Conservation (phyloP, 1,140 invertebrate genomes). For the Diachasma alloeum region DNA sequence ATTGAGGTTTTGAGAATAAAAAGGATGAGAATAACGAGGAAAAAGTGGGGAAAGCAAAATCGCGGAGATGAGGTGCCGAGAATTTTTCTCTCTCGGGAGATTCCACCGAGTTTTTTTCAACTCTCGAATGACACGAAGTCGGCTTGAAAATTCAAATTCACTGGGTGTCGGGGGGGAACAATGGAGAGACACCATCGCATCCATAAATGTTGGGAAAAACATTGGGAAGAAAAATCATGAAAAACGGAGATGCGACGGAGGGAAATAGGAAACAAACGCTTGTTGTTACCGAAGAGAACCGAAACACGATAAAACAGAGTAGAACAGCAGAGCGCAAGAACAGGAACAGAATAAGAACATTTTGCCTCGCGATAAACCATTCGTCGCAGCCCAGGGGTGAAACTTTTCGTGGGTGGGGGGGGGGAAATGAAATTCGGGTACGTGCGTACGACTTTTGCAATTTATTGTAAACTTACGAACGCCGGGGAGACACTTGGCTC, state of each 20-base stretch:
- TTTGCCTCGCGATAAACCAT: constrained; percentile 16
- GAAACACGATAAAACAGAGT: background rate
- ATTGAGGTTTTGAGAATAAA: background rate
- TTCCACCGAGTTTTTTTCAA: background rate
- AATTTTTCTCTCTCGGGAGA: background rate
- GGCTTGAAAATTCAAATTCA: constrained; percentile 6
- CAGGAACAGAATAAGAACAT: background rate
- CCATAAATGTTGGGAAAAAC: background rate
- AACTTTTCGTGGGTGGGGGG: background rate
- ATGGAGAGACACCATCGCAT: background rate
- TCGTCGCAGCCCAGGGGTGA: background rate
- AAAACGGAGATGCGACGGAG: constrained; percentile 31
- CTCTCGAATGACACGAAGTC: background rate
- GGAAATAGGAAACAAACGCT: constrained; percentile 36
- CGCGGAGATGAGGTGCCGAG: background rate
- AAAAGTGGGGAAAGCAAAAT: background rate
- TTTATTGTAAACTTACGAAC: background rate
- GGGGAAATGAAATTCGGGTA: constrained; percentile 21
- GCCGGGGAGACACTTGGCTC: constrained; percentile 11
- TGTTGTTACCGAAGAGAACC: constrained; percentile 17
- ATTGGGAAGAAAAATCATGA: constrained; percentile 15
- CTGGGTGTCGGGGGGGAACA: background rate
- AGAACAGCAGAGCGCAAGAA: background rate
- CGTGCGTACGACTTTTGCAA: constrained; percentile 3
- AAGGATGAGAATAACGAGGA: background rate